These are phyloP conservation scores for Cylindroiulus punctatus DNA, from an alignment of 2,888 invertebrate species.

Conservation along the genomic window DNA sequence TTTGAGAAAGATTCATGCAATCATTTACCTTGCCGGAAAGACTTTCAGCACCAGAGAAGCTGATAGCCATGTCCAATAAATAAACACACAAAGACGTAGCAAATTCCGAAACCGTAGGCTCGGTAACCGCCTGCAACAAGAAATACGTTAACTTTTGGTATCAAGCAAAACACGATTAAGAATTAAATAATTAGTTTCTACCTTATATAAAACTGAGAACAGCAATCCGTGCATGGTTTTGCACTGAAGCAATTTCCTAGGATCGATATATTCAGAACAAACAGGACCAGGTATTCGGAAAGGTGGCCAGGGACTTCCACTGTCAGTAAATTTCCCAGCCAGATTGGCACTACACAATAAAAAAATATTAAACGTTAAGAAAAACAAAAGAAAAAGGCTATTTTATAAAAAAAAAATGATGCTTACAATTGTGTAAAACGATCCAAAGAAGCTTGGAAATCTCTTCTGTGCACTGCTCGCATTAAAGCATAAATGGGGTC, in stretches of 20 bases:
- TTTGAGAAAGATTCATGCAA: neutral
- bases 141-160: slow-evolving; percentile 41
- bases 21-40: slow-evolving; percentile 58
- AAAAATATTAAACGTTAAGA: neutral
- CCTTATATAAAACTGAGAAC: slow-evolving; percentile 83
- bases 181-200: slow-evolving; percentile 55
- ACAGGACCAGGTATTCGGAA: slow-evolving; percentile 77
- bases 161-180: neutral
- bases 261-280: slow-evolving; percentile 75
- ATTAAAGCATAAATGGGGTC: slow-evolving; percentile 93
- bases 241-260: slow-evolving; percentile 71
- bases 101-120: slow-evolving; percentile 82
- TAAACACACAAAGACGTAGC: slow-evolving; percentile 87
- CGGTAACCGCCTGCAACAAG: slow-evolving; percentile 74
- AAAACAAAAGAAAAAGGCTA: slow-evolving; percentile 10
- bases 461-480: slow-evolving; percentile 88
- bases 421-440: slow-evolving; percentile 88
- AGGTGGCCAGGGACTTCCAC: slow-evolving; percentile 79
- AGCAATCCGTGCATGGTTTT: slow-evolving; percentile 75
- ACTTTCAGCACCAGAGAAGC: slow-evolving; percentile 62
- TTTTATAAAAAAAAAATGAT: neutral
- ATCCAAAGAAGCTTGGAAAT: slow-evolving; percentile 95
- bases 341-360: slow-evolving; percentile 70
- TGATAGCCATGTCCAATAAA: slow-evolving; percentile 84
- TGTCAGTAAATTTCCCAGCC: slow-evolving; percentile 69